Conservation (phyloP, 2,113 vertebrate species). For the Pygoscelis antarcticus region DNA sequence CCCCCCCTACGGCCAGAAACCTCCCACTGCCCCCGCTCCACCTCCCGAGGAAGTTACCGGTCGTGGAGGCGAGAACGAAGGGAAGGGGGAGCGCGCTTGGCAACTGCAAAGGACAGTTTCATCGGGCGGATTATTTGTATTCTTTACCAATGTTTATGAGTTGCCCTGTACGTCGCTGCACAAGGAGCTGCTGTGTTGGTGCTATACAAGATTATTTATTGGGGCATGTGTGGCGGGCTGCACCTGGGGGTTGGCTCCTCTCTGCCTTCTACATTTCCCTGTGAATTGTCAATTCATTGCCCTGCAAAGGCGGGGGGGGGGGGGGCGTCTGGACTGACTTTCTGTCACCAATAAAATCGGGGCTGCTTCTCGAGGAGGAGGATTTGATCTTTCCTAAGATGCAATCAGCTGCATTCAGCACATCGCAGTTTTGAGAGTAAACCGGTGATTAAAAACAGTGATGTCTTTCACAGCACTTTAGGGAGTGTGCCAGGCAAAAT, state of each 20-base stretch:
- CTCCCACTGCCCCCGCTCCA: background rate
- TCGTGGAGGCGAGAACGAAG: background rate
- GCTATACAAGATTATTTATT: slow-evolving; percentile 69
- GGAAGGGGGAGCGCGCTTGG: slow-evolving; percentile 22
- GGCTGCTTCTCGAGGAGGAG: slow-evolving; percentile 40
- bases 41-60: slow-evolving; percentile 59
- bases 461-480: slow-evolving; percentile 58
- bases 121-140: slow-evolving; percentile 59
- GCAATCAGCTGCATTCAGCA: slow-evolving; percentile 63
- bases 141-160: slow-evolving; percentile 53
- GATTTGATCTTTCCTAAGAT: slow-evolving; percentile 68
- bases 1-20: no score
- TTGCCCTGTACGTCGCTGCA: slow-evolving; percentile 59
- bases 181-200: slow-evolving; percentile 61
- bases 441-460: slow-evolving; percentile 65
- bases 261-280: slow-evolving; percentile 64
- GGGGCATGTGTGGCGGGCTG: slow-evolving; percentile 69
- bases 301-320: slow-evolving; percentile 21
- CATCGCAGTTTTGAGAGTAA: slow-evolving; percentile 61
- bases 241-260: slow-evolving; percentile 68
- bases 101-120: slow-evolving; percentile 40
- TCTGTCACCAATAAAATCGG: slow-evolving; percentile 55
- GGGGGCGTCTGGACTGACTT: slow-evolving; percentile 61
- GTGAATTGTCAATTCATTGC: slow-evolving; percentile 77
- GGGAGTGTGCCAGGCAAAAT: slow-evolving; percentile 56